A percentile compares a stretch with the other conserved stretches of the same genome.
These are phyloP conservation scores for Epinotia brunnichana DNA, from an alignment of 2,888 invertebrate genomes.

Conservation along the genomic window DNA sequence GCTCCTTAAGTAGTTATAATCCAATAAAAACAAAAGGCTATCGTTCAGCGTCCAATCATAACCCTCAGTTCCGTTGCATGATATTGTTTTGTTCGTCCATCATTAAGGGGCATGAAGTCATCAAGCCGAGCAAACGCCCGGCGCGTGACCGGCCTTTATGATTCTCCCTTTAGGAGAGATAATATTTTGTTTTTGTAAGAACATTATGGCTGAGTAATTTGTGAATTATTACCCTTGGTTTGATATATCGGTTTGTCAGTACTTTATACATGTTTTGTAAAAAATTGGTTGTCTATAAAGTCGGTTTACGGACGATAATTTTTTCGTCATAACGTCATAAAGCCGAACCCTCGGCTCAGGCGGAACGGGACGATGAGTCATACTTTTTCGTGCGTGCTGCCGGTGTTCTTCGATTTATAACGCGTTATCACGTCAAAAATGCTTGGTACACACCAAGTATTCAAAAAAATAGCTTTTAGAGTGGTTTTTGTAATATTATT, in stretches of 20 bases:
- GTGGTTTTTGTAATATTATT: too few relatives aligned
- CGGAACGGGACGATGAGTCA: too few relatives aligned
- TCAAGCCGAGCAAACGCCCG: conserved; percentile 58
- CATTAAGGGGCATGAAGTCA: conserved; percentile 63
- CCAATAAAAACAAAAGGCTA: conserved; percentile 44
- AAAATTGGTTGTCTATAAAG: too few relatives aligned
- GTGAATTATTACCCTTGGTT: conserved; percentile 35
- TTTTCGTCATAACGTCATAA: too few relatives aligned
- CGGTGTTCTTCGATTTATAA: too few relatives aligned
- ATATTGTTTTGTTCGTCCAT: conserved; percentile 58
- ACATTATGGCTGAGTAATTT: conserved; percentile 38
- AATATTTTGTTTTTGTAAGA: conserved; percentile 43
- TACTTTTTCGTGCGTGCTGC: too few relatives aligned
- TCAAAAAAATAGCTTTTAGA: neutral
- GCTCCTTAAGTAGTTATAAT: conserved; percentile 44
- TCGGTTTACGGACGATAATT: too few relatives aligned
- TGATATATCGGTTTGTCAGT: conserved; percentile 18
- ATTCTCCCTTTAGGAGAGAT: conserved; percentile 50
- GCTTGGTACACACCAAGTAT: neutral
- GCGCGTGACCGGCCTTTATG: conserved; percentile 58
- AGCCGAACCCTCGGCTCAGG: too few relatives aligned
- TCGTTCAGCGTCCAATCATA: conserved; percentile 40
- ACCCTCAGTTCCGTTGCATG: conserved; percentile 36
- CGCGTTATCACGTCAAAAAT: too few relatives aligned
- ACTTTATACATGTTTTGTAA: neutral